Evolutionary conservation across 2,113 vertebrate species (phyloP).

Genomic region (Heptranchias perlo): DNA sequence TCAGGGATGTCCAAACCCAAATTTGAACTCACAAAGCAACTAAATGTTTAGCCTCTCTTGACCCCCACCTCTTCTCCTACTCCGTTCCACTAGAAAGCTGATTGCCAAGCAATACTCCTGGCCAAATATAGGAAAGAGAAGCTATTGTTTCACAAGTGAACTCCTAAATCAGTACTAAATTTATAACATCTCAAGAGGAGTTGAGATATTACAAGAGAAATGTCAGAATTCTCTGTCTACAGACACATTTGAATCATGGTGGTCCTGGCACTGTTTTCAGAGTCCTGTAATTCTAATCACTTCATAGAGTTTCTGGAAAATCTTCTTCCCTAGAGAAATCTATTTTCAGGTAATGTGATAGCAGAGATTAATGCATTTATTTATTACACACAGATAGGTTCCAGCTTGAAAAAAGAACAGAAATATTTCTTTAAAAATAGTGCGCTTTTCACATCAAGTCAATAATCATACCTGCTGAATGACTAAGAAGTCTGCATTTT

Average conservation of each 20-base stretch:
- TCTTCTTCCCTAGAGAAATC: background rate
- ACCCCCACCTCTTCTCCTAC: background rate
- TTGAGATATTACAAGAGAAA: slow-evolving; percentile 1
- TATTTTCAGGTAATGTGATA: background rate
- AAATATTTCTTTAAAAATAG: background rate
- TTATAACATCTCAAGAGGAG: background rate
- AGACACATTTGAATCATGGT: background rate
- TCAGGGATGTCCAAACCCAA: background rate
- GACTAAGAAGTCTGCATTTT: background rate
- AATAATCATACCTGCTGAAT: background rate
- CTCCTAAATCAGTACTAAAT: background rate
- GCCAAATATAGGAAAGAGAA: background rate
- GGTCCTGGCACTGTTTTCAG: background rate
- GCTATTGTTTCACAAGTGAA: background rate
- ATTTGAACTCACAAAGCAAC: background rate
- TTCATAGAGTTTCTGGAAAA: background rate
- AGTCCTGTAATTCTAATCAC: slow-evolving; percentile 7
- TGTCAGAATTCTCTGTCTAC: background rate
- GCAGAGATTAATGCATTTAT: background rate
- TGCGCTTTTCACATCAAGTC: background rate
- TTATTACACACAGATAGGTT: background rate
- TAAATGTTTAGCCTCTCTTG: background rate
- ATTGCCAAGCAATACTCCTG: slow-evolving; percentile 8
- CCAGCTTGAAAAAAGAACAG: background rate
- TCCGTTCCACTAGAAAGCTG: background rate